Base-by-base conservation (phyloP, 2,888 invertebrate species). In the Andrena bucephala region DNA sequence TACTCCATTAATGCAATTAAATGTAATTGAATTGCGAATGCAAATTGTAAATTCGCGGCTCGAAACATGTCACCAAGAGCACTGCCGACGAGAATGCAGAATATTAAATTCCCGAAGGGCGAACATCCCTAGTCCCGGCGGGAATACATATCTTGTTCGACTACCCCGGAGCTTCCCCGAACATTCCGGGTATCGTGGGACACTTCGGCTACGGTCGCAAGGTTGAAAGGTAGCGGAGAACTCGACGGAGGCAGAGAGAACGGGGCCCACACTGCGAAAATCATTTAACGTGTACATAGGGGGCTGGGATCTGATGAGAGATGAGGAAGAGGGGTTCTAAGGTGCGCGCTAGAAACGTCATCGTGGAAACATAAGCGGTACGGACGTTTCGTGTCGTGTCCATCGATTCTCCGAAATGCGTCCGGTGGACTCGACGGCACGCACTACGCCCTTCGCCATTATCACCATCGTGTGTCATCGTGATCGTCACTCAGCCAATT, bases 321-420 rank as follows among this genome's bases (percentile, higher is more conserved):
- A 70, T 5, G 10, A 52, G 81, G 85, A 73, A 16, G 36, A 67
- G 33, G 74, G 71, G 77, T 72, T 78, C 48, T 6, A 27, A 87
- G 83, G 89, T 87, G 85, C 92, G 89, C 89, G 87, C 89, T 88
- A 90, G 88, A 85, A 87, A 71, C 85, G 83, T 84, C 86, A 89
- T 86, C 85, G 62, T 79, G 54, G 68, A 70, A 72, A 73, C 57
- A 65, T 48, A 78, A 62, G 65, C 81, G 87, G 84, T 71, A 67
- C 63, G 54, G 50, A 27, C 27, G 54, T 62, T 50, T n/a, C 7
- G 42, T 78, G 63, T 62, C 77, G 85, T 87, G 77, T 81, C 81
- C 80, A 72, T 84, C 77, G 88, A 90, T 78, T 90, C 89, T 87
- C 89, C 91, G 90, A 85, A 92, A 92, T 92, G 92, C 92, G 92